These are phyloP conservation scores for Micropoecilia bifurca DNA, from an alignment of 2,797 vertebrate genomes.

Conservation along the genomic window DNA sequence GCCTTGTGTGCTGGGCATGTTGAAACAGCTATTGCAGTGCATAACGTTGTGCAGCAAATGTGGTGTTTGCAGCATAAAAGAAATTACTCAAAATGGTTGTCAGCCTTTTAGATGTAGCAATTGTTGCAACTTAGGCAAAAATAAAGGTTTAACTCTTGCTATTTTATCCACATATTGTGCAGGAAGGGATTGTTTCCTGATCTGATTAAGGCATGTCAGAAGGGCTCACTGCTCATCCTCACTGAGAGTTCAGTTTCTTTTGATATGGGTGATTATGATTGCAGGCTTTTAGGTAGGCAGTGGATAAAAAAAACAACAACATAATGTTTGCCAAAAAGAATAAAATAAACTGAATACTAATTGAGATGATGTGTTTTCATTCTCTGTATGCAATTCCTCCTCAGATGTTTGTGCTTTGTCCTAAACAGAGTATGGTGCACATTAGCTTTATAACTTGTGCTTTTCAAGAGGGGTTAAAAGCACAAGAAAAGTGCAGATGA, in stretches of 20 bases:
- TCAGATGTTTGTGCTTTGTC: conserved; percentile 32
- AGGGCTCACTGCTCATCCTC: background rate
- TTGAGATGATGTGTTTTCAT: conserved; percentile 40
- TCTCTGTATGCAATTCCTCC: conserved; percentile 25
- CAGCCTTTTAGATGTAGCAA: conserved; percentile 6
- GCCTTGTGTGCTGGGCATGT: conserved; percentile 32
- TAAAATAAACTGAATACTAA: conserved; percentile 24
- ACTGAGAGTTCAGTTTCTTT: conserved; percentile 10
- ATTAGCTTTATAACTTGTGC: conserved; percentile 29
- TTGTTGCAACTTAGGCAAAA: background rate
- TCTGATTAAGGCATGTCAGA: background rate
- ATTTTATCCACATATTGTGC: background rate
- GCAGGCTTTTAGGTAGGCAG: conserved; percentile 18
- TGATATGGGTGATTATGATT: conserved; percentile 15
- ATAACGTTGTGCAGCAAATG: background rate
- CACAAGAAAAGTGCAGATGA: conserved; percentile 56
- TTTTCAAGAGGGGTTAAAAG: conserved; percentile 32
- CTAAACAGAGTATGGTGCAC: conserved; percentile 28
- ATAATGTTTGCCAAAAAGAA: conserved; percentile 27
- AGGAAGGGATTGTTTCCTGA: background rate
- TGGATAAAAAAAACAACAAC: conserved; percentile 18
- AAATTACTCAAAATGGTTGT: conserved; percentile 28
- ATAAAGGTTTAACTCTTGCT: background rate
- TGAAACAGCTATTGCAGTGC: conserved; percentile 30
- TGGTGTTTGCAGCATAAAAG: conserved; percentile 6